Percentiles rank a stretch among this genome's conserved stretches.
These are phyloP conservation scores for Rugalucina vietnamica DNA, from an alignment of 2,888 invertebrate species.

Conservation along the genomic window DNA sequence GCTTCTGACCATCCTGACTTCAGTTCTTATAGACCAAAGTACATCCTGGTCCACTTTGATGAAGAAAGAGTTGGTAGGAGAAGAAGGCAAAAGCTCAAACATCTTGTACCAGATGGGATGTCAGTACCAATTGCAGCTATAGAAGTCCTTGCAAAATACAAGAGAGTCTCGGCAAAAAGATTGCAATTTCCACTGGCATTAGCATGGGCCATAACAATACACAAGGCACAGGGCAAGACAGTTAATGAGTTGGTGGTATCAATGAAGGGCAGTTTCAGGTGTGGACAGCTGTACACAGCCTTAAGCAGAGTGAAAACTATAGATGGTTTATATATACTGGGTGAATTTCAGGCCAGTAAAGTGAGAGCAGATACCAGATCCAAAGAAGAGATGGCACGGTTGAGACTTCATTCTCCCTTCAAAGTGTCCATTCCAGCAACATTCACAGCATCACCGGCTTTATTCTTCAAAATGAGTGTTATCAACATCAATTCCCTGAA, in stretches of 20 bases:
- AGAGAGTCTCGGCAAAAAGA: not conserved
- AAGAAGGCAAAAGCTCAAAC: not conserved
- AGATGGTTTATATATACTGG: conserved; percentile 27
- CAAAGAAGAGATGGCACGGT: not conserved
- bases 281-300: conserved; percentile 33
- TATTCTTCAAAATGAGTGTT: not conserved
- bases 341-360: not conserved
- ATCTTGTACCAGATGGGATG: not conserved
- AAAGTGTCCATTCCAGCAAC: not conserved
- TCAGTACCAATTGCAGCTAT: not conserved
- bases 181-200: conserved; percentile 27
- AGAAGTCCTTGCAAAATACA: not conserved
- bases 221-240: conserved; percentile 39
- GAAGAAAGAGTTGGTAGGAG: not conserved
- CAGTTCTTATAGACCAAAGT: not conserved
- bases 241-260: conserved; percentile 30
- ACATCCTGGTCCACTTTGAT: not conserved
- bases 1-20: not conserved
- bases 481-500: not conserved
- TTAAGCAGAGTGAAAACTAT: conserved; percentile 27
- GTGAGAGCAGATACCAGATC: not conserved
- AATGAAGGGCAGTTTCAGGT: conserved; percentile 8
- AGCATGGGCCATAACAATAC: conserved; percentile 35
- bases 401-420: not conserved
- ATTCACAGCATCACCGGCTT: not conserved